Evolutionary conservation across 2,113 vertebrate genomes (phyloP).

Genomic region (Leptodactylus fuscus): DNA sequence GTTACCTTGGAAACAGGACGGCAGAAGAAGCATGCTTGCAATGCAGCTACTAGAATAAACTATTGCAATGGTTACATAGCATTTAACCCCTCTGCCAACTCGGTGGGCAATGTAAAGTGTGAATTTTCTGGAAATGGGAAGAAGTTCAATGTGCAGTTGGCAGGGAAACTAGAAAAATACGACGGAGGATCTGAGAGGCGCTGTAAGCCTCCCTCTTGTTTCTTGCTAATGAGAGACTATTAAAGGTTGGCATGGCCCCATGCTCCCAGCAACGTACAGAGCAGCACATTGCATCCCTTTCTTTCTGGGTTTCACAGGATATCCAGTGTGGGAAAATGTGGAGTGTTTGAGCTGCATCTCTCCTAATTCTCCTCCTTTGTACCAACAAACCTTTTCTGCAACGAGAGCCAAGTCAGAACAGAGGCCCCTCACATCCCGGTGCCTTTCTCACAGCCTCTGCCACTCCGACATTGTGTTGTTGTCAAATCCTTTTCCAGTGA

Average conservation of each 20-base stretch:
- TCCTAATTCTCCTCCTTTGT: conserved; percentile 47
- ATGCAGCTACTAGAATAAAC: neutral
- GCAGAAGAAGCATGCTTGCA: neutral
- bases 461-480: conserved; percentile 49
- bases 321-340: conserved; percentile 54
- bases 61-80: neutral
- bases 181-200: neutral
- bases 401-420: conserved; percentile 56
- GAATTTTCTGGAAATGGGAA: neutral
- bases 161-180: conserved; percentile 41
- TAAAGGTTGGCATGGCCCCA: conserved; percentile 48
- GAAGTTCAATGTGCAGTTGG: conserved; percentile 6
- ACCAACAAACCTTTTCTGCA: conserved; percentile 28
- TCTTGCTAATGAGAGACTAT: conserved; percentile 50
- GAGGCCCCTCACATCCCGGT: conserved; percentile 35
- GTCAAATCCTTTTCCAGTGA: conserved; percentile 48
- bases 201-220: neutral
- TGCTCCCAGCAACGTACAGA: conserved; percentile 22
- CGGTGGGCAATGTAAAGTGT: neutral
- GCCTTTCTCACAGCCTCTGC: conserved; percentile 56
- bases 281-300: conserved; percentile 53
- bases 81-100: conserved; percentile 7
- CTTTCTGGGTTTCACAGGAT: conserved; percentile 46
- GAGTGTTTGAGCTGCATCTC: conserved; percentile 42
- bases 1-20: conserved; percentile 51